These are phyloP conservation scores for Coecobrya sp. DNA, from an alignment of 2,888 invertebrate species.

Conservation along the genomic window DNA sequence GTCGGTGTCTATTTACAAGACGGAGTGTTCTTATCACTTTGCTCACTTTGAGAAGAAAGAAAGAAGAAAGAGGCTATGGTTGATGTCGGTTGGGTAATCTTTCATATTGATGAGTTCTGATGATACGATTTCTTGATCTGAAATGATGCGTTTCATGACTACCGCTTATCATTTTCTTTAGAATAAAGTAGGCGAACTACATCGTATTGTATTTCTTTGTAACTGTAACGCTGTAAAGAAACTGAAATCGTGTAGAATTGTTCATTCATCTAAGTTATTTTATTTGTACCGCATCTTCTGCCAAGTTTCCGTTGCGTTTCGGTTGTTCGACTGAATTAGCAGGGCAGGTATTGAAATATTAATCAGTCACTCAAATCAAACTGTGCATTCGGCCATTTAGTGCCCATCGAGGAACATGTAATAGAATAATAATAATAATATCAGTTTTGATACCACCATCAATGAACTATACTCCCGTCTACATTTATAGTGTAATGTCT, in stretches of 20 bases:
- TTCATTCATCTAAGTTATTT: too few species aligned
- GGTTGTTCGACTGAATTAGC: slow-evolving; percentile 43
- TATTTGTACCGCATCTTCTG: neutral
- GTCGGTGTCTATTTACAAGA: slow-evolving; percentile 15
- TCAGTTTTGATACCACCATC: slow-evolving; percentile 66
- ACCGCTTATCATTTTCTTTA: slow-evolving; percentile 17
- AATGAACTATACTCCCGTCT: slow-evolving; percentile 18
- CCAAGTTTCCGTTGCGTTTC: neutral
- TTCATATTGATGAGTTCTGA: slow-evolving; percentile 47
- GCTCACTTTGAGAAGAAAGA: neutral
- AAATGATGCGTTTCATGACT: slow-evolving; percentile 41
- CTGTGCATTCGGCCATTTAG: neutral
- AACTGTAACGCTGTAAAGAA: too few species aligned
- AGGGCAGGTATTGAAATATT: slow-evolving; percentile 62
- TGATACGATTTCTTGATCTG: slow-evolving; percentile 39
- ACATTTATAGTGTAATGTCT: neutral
- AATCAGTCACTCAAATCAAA: slow-evolving; percentile 60
- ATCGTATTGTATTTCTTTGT: neutral
- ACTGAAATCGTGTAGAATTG: neutral
- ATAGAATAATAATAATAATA: slow-evolving; percentile 66
- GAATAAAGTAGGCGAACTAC: too few species aligned
- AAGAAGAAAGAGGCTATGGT: neutral
- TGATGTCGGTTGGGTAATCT: slow-evolving; percentile 7
- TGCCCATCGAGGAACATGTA: slow-evolving; percentile 27
- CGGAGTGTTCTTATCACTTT: neutral